Evolutionary conservation across 1,140 invertebrate species (phyloP), one percentile per base, ranked within the genome.

Genomic region (Ceratina calcarata): DNA sequence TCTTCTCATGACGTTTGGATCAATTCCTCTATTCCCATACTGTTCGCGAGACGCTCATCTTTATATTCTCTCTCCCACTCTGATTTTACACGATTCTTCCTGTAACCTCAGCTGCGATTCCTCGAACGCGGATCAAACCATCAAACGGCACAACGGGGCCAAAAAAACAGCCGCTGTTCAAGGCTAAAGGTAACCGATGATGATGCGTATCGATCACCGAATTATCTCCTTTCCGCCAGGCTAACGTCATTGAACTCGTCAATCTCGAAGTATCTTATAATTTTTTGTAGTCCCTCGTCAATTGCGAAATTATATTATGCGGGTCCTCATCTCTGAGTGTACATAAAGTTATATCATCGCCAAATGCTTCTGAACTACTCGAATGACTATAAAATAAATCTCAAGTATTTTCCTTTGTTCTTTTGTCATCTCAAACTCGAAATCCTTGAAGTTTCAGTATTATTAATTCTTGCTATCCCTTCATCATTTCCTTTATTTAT

Each of bases 61-160:
- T 87, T 87, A 87, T 87, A 87, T 76, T 82, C 57, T 82, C 18
- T 8, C 82, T 82, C 85, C 85, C 86, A 84, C 86, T 73, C 62
- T 58, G 16, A 61, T 45, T 58, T 72, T 18, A n/a, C 32, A 58
- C 53, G 49, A 24, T 79, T 84, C 76, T 86, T 86, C 83, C 83
- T 86, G 66, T 80, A 85, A 85, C 65, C 57, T 22, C 49, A 60
- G 18, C 8, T 71, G 61, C 51, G 37, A 45, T 78, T 79, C 74
- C 27, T 67, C 74, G 67, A 68, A 80, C 27, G 57, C 37, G 69
- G n/a, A 62, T 79, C 20, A 12, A 61, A 69, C 45, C 60, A 12
- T 57, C 27, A 73, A 80, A 51, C 73, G 61, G 24, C 57, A 49
- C 57, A 82, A 79, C 8, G 27, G 15, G 80, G 78, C 71, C 68